These are phyloP conservation scores for Temnopleurus reevesii DNA, from an alignment of 53 echinoderm and acorn worm genomes.

Conservation along the genomic window DNA sequence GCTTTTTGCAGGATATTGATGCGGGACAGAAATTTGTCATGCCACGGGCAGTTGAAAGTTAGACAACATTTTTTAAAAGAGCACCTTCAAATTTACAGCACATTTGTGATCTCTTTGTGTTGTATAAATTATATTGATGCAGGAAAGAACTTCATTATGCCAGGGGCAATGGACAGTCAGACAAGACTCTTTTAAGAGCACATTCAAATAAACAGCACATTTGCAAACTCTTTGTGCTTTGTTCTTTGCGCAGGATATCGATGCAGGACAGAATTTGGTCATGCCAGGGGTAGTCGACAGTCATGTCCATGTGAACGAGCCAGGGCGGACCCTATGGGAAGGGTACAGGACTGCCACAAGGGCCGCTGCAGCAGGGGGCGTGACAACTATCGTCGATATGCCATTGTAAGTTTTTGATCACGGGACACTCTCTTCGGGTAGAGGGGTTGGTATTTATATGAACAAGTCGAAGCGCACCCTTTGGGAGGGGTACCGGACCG, in stretches of 20 bases:
- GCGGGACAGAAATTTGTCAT: conserved; percentile 57
- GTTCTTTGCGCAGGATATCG: conserved; percentile 59
- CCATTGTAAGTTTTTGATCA: conserved; percentile 64
- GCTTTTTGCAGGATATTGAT: conserved; percentile 63
- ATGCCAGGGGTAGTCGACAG: conserved; percentile 77
- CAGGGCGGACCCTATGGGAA: conserved; percentile 73
- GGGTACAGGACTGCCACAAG: conserved; percentile 74
- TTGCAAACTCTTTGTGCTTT: too few species aligned
- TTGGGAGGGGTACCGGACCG: conserved; percentile 71
- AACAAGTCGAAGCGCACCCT: conserved; percentile 65
- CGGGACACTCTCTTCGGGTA: too few species aligned
- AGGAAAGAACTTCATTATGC: conserved; percentile 59
- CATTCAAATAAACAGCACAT: too few species aligned
- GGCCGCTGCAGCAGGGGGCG: conserved; percentile 72
- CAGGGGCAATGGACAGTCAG: conserved; percentile 74
- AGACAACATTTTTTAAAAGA: too few species aligned
- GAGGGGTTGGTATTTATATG: conserved; percentile 67
- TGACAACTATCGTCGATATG: conserved; percentile 78
- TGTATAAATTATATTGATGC: too few species aligned
- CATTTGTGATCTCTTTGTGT: too few species aligned
- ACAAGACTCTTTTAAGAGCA: too few species aligned
- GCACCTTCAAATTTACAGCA: too few species aligned
- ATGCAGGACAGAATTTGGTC: conserved; percentile 57
- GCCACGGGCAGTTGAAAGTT: conserved; percentile 73
- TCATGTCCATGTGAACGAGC: conserved; percentile 79